Base-by-base conservation (phyloP, 2,113 vertebrate species). In the Periophthalmodon schlosseri region DNA sequence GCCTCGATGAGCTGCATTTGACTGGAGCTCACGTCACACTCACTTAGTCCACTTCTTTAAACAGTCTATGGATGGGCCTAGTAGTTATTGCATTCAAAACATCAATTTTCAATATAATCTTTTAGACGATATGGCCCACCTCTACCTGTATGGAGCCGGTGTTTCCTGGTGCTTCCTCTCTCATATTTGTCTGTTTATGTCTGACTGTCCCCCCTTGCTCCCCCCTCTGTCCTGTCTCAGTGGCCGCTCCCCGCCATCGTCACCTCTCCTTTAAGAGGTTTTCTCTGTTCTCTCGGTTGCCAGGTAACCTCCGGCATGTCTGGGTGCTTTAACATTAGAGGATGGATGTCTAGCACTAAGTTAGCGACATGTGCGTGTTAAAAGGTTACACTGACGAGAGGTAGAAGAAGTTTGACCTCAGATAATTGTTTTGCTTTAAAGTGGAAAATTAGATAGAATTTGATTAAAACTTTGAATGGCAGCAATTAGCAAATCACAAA, bases 241-340 rank as follows among this genome's bases (percentile, higher is more conserved):
- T 88, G 86, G 90, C 82, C 54, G 82, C 90, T 4, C 90, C 88
- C 87, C 93, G 87, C 85, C 92, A 87, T 69, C 86, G 89, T 69
- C 91, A 75, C 86, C 90, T 90, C 84, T 91, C 92, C 89, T 88
- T 92, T 93, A 95, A 95, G 87, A 92, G 89, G 89, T 93, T 91
- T 86, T 94, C 94, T 88, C 88, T 95, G 84, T 93, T 95, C 86
- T 93, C 93, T 92, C 89, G 93, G 87, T 90, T 93, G 77, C 81
- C 94, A 96, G 95, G 95, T 96, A 96, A 95, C 87, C 78, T 87
- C 75, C 91, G 89, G 93, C 91, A 93, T 93, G 93, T 91, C 90
- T 84, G 90, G 88, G 87, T 67, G 52, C 68, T 72, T 80, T 92
- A 93, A 92, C 91, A 79, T 49, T 23, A 10, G 15, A 69, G 76